Conservation (phyloP, 2,797 vertebrate genomes). For the Ceryle rudis region DNA sequence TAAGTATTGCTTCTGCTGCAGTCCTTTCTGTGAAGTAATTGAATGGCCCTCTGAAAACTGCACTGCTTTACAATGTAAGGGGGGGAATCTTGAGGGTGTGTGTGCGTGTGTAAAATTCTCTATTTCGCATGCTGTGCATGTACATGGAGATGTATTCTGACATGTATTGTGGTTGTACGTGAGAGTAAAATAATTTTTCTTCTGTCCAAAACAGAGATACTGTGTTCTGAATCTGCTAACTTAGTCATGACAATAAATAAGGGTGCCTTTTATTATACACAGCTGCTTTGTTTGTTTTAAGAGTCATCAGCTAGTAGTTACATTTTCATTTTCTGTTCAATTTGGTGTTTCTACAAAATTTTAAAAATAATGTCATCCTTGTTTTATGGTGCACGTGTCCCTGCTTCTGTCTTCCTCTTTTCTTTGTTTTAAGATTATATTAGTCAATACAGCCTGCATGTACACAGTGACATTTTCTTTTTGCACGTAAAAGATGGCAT, state of each 20-base stretch:
- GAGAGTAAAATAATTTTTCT: slow-evolving; percentile 61
- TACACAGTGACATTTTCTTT: slow-evolving; percentile 46
- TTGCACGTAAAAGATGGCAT: slow-evolving; percentile 23
- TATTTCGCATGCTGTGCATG: slow-evolving; percentile 14
- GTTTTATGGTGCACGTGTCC: slow-evolving; percentile 55
- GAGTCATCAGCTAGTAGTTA: slow-evolving; percentile 54
- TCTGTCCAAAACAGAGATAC: slow-evolving; percentile 53
- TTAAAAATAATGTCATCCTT: slow-evolving; percentile 49
- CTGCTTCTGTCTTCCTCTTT: slow-evolving; percentile 56
- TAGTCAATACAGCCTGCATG: slow-evolving; percentile 59
- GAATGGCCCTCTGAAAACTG: slow-evolving; percentile 59
- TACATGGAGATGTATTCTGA: slow-evolving; percentile 41
- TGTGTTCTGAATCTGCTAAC: slow-evolving; percentile 64
- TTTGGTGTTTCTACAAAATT: slow-evolving; percentile 37
- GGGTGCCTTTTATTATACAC: slow-evolving; percentile 69
- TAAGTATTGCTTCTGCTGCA: slow-evolving; percentile 25
- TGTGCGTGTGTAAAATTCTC: slow-evolving; percentile 25
- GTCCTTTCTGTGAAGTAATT: slow-evolving; percentile 27
- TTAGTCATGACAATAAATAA: slow-evolving; percentile 70
- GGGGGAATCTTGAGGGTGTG: background rate
- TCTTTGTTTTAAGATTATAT: slow-evolving; percentile 78
- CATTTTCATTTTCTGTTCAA: slow-evolving; percentile 56
- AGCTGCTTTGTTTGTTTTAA: slow-evolving; percentile 71
- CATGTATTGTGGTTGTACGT: slow-evolving; percentile 41
- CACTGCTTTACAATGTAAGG: background rate